These are phyloP conservation scores for Pristionchus japonicus DNA, from an alignment of 2,888 invertebrate genomes.

Conservation along the genomic window DNA sequence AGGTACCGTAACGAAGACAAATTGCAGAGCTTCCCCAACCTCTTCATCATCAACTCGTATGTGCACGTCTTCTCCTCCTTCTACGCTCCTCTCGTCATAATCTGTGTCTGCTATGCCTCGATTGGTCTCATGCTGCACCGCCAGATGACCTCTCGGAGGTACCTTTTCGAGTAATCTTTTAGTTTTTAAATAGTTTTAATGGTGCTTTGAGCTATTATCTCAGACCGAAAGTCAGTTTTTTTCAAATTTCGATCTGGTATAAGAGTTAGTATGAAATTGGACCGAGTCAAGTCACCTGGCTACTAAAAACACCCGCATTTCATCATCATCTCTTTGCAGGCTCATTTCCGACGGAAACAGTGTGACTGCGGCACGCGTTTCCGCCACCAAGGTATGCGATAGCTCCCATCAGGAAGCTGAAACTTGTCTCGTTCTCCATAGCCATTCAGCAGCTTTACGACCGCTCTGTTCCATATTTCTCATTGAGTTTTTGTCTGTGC, in stretches of 20 bases:
- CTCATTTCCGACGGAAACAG: neutral
- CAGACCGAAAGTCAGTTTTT: too few relatives aligned
- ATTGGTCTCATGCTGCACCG: constrained; percentile 54
- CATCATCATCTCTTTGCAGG: too few relatives aligned
- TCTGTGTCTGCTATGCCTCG: constrained; percentile 63
- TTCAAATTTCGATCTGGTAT: too few relatives aligned
- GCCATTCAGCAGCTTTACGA: neutral
- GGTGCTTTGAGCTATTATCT: too few relatives aligned
- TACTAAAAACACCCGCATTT: neutral
- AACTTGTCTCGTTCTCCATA: neutral
- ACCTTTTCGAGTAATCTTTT: neutral
- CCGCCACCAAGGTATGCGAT: constrained; percentile 33
- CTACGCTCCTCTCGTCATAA: constrained; percentile 67
- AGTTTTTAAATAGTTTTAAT: too few relatives aligned
- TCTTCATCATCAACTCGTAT: constrained; percentile 55
- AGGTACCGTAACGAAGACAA: neutral
- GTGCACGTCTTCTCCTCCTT: constrained; percentile 69
- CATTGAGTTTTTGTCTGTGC: neutral
- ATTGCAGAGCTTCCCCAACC: neutral
- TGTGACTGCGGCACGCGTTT: constrained; percentile 48
- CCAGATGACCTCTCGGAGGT: constrained; percentile 33
- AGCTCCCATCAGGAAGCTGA: neutral
- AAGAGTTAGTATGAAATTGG: too few relatives aligned
- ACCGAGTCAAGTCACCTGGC: too few relatives aligned
- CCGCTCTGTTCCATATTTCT: neutral